These are phyloP conservation scores for Sphaerophoria taeniata DNA, from an alignment of 2,888 invertebrate genomes.

Conservation along the genomic window DNA sequence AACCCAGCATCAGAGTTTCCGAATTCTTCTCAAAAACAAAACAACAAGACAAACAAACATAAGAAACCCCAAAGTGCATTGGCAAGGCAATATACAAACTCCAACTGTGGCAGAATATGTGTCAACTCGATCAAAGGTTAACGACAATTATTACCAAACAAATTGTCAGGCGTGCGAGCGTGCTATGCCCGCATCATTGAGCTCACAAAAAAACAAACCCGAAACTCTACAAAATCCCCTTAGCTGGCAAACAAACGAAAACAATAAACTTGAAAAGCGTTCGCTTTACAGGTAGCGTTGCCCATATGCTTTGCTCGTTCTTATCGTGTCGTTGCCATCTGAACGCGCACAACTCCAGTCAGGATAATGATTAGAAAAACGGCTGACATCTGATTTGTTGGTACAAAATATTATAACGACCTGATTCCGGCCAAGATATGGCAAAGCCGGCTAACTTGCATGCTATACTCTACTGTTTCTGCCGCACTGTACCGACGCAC, in stretches of 20 bases:
- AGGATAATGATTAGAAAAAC: slow-evolving; percentile 80
- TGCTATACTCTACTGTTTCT: slow-evolving; percentile 25
- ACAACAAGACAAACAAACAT: slow-evolving; percentile 47
- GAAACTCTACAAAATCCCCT: slow-evolving; percentile 32
- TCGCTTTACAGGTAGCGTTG: slow-evolving; percentile 49
- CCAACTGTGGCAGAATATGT: slow-evolving; percentile 76
- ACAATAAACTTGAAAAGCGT: slow-evolving; percentile 69
- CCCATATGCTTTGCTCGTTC: slow-evolving; percentile 31
- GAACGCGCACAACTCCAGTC: slow-evolving; percentile 63
- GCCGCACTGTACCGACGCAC: background rate
- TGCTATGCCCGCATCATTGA: slow-evolving; percentile 30
- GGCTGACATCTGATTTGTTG: slow-evolving; percentile 82
- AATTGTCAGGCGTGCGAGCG: slow-evolving; percentile 80
- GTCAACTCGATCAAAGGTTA: slow-evolving; percentile 81
- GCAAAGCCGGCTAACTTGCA: slow-evolving; percentile 55
- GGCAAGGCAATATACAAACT: background rate
- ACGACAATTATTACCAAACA: slow-evolving; percentile 82
- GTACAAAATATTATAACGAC: slow-evolving; percentile 82
- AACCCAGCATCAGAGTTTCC: slow-evolving; percentile 31
- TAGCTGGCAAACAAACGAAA: slow-evolving; percentile 21
- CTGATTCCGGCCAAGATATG: slow-evolving; percentile 78
- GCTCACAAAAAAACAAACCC: slow-evolving; percentile 14
- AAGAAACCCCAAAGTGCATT: background rate
- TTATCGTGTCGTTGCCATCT: slow-evolving; percentile 68
- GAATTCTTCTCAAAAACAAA: slow-evolving; percentile 61